Conservation (phyloP, 1,140 invertebrate species). For the Drosophila orena region DNA sequence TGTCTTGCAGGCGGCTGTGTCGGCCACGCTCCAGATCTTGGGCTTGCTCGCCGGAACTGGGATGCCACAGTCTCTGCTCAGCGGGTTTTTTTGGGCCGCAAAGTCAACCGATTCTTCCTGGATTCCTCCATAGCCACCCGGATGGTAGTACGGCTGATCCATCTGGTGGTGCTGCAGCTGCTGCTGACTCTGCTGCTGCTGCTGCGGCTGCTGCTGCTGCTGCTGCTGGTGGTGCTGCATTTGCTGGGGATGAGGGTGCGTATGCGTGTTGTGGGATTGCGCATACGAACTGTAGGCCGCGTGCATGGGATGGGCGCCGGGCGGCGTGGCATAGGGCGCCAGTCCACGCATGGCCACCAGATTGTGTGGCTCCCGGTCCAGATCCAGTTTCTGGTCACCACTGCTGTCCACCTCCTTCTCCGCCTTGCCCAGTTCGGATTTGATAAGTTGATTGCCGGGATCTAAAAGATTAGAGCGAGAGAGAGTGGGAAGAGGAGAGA, state of each 20-base stretch:
- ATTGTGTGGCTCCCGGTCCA: conserved; percentile 87
- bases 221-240: conserved; percentile 46
- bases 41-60: conserved; percentile 95
- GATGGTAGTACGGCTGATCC: conserved; percentile 57
- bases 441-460: conserved; percentile 70
- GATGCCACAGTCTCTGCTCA: conserved; percentile 90
- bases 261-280: conserved; percentile 47
- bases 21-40: conserved; percentile 99
- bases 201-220: conserved; percentile 38
- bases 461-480: conserved; percentile 53
- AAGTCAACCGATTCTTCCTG: conserved; percentile 87
- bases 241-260: conserved; percentile 51
- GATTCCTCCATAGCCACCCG: conserved; percentile 79
- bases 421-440: conserved; percentile 87
- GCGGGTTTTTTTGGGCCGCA: conserved; percentile 86
- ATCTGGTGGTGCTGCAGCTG: conserved; percentile 31
- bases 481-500: not conserved
- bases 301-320: conserved; percentile 57
- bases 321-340: conserved; percentile 53
- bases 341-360: conserved; percentile 65
- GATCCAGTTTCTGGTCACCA: conserved; percentile 86
- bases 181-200: conserved; percentile 38
- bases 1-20: conserved; percentile 98
- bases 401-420: conserved; percentile 84
- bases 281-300: conserved; percentile 62